Evolutionary conservation across 1,140 invertebrate genomes (phyloP).

Genomic region (Caenorhabditis brenneri): DNA sequence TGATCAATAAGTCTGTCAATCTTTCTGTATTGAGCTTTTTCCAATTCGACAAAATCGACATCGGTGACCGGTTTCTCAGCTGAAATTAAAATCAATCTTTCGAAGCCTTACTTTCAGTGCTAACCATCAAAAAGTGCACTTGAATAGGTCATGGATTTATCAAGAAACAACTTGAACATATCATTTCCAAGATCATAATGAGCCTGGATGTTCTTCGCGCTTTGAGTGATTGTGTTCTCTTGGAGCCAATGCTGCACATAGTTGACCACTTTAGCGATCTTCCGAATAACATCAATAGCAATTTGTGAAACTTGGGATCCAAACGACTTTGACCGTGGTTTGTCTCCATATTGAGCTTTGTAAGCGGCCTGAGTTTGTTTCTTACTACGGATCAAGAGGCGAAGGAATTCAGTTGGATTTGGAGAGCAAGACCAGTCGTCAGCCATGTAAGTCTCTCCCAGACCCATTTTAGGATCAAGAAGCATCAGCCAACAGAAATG

Average conservation of each 20-base stretch:
- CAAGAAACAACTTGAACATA: constrained; percentile 63
- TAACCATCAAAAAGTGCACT: constrained; percentile 60
- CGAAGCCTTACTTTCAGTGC: not conserved
- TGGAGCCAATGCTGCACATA: constrained; percentile 54
- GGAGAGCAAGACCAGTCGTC: constrained; percentile 61
- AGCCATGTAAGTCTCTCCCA: constrained; percentile 59
- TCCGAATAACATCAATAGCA: constrained; percentile 30
- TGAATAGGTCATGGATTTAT: constrained; percentile 63
- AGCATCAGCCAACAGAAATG: constrained; percentile 54
- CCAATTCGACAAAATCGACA: constrained; percentile 35
- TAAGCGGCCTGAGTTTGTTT: not conserved
- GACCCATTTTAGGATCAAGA: constrained; percentile 58
- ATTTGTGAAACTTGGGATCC: not conserved
- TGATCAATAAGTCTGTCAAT: constrained; percentile 64
- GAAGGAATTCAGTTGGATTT: constrained; percentile 58
- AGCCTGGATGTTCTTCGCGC: constrained; percentile 54
- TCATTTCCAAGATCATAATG: constrained; percentile 65
- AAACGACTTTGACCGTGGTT: not conserved
- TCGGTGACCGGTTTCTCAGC: constrained; percentile 13
- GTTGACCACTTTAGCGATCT: constrained; percentile 54
- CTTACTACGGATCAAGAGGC: constrained; percentile 55
- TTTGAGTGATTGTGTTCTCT: constrained; percentile 51
- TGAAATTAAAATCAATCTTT: not conserved
- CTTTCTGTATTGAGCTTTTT: constrained; percentile 66
- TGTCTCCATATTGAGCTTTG: not conserved